These are phyloP conservation scores for Microctenopoma lineatum DNA, from an alignment of 2,797 vertebrate species.

Conservation along the genomic window DNA sequence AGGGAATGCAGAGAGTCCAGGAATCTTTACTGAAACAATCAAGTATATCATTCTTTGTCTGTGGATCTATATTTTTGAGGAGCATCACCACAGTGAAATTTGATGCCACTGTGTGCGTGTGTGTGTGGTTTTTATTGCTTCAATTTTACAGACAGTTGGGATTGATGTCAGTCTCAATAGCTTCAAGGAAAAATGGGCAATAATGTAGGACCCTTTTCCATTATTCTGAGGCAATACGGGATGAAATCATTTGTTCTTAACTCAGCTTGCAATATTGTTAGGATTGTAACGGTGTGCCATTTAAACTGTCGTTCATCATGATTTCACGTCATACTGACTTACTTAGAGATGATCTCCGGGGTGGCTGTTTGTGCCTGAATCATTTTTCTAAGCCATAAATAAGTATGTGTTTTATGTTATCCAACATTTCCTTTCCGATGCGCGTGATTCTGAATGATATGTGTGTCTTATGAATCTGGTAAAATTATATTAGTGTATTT, in stretches of 20 bases:
- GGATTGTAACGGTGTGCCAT: conserved; percentile 74
- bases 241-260: conserved; percentile 82
- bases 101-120: conserved; percentile 75
- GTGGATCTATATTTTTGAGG: conserved; percentile 84
- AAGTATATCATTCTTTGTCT: conserved; percentile 83
- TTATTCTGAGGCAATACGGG: conserved; percentile 76
- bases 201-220: conserved; percentile 80
- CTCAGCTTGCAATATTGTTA: conserved; percentile 75
- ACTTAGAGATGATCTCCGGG: conserved; percentile 68
- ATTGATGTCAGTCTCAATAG: conserved; percentile 84
- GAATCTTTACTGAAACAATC: conserved; percentile 86
- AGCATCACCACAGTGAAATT: conserved; percentile 75
- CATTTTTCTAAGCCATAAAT: conserved; percentile 67
- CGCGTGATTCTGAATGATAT: conserved; percentile 49
- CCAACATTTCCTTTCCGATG: conserved; percentile 38
- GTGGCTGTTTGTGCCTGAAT: conserved; percentile 62
- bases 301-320: conserved; percentile 77
- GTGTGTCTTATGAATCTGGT: conserved; percentile 44
- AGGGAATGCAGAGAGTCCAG: conserved; percentile 78
- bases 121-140: conserved; percentile 85
- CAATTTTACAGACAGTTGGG: conserved; percentile 88
- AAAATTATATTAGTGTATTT: conserved; percentile 24
- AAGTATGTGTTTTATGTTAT: conserved; percentile 68
- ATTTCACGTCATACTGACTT: conserved; percentile 77
- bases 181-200: conserved; percentile 80